Evolutionary conservation across 35 echinoderm and acorn worm genomes (phyloP), one percentile per base, ranked within the genome.

Genomic region (Hemicentrotus pulcherrimus): DNA sequence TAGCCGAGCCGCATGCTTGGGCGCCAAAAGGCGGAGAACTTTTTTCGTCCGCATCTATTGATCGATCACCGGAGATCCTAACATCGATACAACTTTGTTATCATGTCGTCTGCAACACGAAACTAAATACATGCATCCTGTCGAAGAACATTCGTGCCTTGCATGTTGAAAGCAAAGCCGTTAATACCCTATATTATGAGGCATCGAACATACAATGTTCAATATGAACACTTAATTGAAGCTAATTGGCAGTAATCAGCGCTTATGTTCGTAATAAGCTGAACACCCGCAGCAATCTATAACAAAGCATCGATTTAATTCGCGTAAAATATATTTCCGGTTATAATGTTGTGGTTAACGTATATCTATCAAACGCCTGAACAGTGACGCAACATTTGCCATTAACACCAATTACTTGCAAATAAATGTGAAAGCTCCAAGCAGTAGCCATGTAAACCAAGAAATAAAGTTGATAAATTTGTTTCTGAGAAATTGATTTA

Each of bases 61-160:
- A 90, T 90, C 88, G 88, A 90, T 90, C 88, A 90, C 88, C 32
- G 32, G 32, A 90, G 88, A 90, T 90, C 88, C 32, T 90, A 90
- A 90, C 32, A 90, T 90, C 88, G 88, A 90, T 90, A 90, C 32
- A 90, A 90, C 32, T 47, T 33, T 90, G 88, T 90, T 47, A 90
- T 90, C 88, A 18, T 90, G 32, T 47, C 46, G 88, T 90, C 88
- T 90, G 88, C 46, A 22, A 28, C 32, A 47, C 16, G 88, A 45
- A 90, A 90, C 88, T 24, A 33, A 90, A 90, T 33, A 30, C 86
- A 2, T 86, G 32, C 86, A 86, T 90, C 31, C 88, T 33, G 88
- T 33, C 65, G 65, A 0, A 78, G 65, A 78, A 78, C 65, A 22
- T n/a, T n/a, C 65, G 65, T 78, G 65, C 65, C 7, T 78, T 78